Percentiles rank a stretch among this genome's conserved stretches.
phyloP scores from a whole-genome alignment of 2,113 vertebrate genomes.

The Oenanthe melanoleuca region DNA sequence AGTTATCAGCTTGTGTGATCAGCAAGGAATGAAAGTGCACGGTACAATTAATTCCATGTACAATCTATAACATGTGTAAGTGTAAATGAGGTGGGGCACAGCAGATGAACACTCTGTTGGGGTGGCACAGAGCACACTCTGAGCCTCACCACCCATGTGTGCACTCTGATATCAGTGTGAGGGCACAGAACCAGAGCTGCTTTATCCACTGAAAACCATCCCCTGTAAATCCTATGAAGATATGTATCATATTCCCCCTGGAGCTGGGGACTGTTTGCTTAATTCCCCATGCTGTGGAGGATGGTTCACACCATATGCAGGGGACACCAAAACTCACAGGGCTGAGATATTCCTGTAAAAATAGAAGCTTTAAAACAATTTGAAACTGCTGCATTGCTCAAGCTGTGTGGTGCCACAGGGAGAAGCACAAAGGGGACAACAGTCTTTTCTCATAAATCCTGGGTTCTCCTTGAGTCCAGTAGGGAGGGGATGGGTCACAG shows the following conservation, averaged over 20 bases:
- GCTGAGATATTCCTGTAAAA: background rate
- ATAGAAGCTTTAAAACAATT: background rate
- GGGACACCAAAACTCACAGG: background rate
- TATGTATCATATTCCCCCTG: background rate
- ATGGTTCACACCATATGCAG: background rate
- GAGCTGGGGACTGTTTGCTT: background rate
- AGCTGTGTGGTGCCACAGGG: background rate
- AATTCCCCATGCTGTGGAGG: background rate
- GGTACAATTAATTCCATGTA: background rate
- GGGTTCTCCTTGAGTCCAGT: fast-evolving
- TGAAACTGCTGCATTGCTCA: background rate
- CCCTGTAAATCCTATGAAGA: fast-evolving
- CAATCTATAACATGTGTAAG: background rate
- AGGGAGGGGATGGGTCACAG: background rate
- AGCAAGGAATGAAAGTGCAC: background rate
- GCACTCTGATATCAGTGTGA: background rate
- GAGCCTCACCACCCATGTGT: fast-evolving
- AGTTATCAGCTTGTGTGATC: background rate
- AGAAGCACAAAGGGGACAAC: background rate
- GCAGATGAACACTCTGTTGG: background rate
- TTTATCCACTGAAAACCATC: background rate
- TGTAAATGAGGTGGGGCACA: background rate
- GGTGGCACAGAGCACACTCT: fast-evolving
- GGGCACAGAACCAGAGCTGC: fast-evolving
- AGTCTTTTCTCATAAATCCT: background rate